Evolutionary conservation across 2,797 vertebrate genomes (phyloP).

Genomic region (Hipposideros larvatus): DNA sequence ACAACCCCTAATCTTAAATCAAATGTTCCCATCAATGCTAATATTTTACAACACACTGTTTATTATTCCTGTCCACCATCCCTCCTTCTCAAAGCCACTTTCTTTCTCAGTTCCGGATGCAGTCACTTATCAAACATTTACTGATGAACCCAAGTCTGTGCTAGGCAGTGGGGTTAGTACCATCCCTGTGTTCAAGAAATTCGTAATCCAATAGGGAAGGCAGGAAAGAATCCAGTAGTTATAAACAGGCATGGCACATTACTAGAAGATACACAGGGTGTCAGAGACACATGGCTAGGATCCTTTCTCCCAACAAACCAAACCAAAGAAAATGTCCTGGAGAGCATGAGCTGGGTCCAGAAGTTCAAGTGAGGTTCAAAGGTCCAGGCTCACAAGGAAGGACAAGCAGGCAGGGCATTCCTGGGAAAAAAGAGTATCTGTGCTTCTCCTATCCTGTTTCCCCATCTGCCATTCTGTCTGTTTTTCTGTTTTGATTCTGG

Average conservation of each 20-base stretch:
- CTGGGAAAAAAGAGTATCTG: neutral
- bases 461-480: neutral
- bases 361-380: neutral
- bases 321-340: neutral
- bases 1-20: neutral
- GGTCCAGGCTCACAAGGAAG: neutral
- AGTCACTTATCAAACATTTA: neutral
- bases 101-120: neutral
- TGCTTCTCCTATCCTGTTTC: neutral
- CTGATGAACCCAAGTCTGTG: neutral
- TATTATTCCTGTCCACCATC: neutral
- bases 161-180: neutral
- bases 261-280: neutral
- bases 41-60: neutral
- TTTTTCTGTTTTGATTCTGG: neutral
- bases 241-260: neutral
- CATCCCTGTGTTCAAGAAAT: neutral
- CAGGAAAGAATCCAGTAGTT: neutral
- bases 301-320: neutral
- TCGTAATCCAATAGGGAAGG: neutral
- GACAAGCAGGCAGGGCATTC: neutral
- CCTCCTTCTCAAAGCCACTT: neutral
- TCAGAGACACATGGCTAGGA: neutral
- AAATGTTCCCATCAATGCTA: neutral
- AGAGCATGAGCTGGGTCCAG: constrained; percentile 8